A percentile compares a stretch with the other conserved stretches of the same genome.
Conservation (phyloP, 2,797 vertebrate species). For the Enteromius trimaculatus region DNA sequence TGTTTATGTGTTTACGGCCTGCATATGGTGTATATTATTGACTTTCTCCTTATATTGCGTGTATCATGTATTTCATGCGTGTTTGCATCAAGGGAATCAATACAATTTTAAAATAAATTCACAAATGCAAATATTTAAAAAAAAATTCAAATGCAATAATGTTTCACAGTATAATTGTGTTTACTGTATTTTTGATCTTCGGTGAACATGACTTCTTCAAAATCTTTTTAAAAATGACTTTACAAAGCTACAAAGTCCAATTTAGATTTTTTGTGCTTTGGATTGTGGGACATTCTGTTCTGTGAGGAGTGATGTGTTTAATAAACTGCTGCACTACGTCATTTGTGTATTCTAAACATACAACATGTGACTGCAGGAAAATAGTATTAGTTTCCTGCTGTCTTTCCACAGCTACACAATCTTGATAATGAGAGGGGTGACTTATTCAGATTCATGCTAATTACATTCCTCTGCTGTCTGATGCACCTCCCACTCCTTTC, state of each 20-base stretch:
- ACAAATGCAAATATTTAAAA: too few species aligned
- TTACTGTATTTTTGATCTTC: too few species aligned
- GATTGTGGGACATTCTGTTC: background rate
- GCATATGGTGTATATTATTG: background rate
- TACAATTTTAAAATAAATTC: too few species aligned
- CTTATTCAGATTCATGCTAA: conserved; percentile 67
- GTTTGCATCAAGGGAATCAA: too few species aligned
- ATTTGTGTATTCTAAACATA: too few species aligned
- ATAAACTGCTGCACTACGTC: background rate
- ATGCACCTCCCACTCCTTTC: conserved; percentile 34
- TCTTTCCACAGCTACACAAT: background rate
- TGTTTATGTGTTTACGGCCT: background rate
- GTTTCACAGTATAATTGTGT: too few species aligned
- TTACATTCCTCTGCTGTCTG: conserved; percentile 69
- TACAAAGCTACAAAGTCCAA: background rate
- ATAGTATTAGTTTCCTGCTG: background rate
- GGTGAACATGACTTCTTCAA: background rate
- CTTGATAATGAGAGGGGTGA: conserved; percentile 73
- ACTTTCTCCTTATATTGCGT: background rate
- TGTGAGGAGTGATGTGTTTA: background rate
- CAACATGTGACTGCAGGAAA: background rate
- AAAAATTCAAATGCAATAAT: too few species aligned
- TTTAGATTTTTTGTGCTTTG: background rate
- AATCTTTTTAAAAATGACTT: background rate
- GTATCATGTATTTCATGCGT: too few species aligned